Base-by-base conservation (phyloP, 2,113 vertebrate species). In the Semicossyphus pulcher region DNA sequence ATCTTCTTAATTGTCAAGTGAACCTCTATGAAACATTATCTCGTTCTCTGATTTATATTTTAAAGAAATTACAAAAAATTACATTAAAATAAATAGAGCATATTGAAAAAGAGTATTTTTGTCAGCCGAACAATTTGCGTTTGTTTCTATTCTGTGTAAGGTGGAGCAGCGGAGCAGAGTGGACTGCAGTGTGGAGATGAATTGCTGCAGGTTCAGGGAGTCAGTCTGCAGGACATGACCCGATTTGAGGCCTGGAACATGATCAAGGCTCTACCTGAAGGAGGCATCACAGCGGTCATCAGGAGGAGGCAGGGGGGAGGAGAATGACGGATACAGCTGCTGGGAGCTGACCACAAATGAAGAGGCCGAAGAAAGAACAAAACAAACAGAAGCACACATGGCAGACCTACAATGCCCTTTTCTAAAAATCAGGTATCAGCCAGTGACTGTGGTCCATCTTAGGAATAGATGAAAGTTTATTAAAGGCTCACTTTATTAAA, bases 181-280 rank as follows among this genome's bases (percentile, higher is more conserved):
- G 75, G 86, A 0, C 88, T 99, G 44, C 95, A 95, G 86, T 89
- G 92, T 0, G 97, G 97, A 0, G 97, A 98, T 7, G 95, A 97
- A 57, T 53, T 99, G 18, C 20, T 98, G 69, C 93, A 95, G 49
- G 84, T 99, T 41, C 94, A 96, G 51, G 92, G 89, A 12, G 80
- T 79, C 3, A 47, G 69, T 31, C 52, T 95, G 78, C 95, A 95
- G 76, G 96, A 96, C 26, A 95, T 97, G 70, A 94, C 95, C 0
- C 94, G 97, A n/a, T 97, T 98, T 0, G 97, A 99, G 78, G 98
- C 96, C 0, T 98, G 97, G 97, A 96, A 87, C 54, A 34, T 94
- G 67, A 95, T 99, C 84, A 99, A 98, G 82, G 88, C 92, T 0
- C 85, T 99, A 53, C 95, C 97, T 1, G 95, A 96, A 1, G 97